phyloP scores from a whole-genome alignment of 2,888 invertebrate genomes.

The Heterodera filipjevi region DNA sequence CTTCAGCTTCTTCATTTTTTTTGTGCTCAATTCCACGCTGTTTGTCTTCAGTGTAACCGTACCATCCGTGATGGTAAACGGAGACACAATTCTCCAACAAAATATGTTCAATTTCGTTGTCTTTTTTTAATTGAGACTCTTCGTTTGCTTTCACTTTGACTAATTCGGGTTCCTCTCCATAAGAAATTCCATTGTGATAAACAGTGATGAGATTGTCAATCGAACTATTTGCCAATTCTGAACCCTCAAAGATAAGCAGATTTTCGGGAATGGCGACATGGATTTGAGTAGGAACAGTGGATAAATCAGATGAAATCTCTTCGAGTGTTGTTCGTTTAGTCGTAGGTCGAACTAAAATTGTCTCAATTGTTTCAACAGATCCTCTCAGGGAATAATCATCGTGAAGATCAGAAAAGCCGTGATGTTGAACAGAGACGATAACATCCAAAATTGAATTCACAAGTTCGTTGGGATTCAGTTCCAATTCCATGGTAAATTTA shows the following conservation, averaged over 20 bases:
- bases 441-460: constrained; percentile 33
- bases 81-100: constrained; percentile 40
- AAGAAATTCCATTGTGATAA: constrained; percentile 31
- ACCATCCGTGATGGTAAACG: constrained; percentile 34
- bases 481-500: constrained; percentile 28
- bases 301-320: background rate
- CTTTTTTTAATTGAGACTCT: constrained; percentile 28
- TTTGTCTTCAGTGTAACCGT: constrained; percentile 16
- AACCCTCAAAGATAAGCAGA: background rate
- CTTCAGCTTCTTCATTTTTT: background rate
- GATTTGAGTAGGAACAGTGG: background rate
- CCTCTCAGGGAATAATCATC: constrained; percentile 19
- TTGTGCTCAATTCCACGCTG: background rate
- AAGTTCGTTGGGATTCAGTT: constrained; percentile 18
- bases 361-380: constrained; percentile 29
- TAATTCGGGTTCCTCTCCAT: background rate
- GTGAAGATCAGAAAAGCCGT: constrained; percentile 23
- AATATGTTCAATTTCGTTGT: constrained; percentile 41
- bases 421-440: constrained; percentile 24
- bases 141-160: background rate
- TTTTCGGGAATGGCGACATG: background rate
- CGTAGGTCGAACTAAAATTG: background rate
- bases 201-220: constrained; percentile 36
- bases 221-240: constrained; percentile 22
- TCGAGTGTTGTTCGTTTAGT: background rate